Evolutionary conservation across 2,888 invertebrate species (phyloP).

Genomic region (Parnassius orleans): DNA sequence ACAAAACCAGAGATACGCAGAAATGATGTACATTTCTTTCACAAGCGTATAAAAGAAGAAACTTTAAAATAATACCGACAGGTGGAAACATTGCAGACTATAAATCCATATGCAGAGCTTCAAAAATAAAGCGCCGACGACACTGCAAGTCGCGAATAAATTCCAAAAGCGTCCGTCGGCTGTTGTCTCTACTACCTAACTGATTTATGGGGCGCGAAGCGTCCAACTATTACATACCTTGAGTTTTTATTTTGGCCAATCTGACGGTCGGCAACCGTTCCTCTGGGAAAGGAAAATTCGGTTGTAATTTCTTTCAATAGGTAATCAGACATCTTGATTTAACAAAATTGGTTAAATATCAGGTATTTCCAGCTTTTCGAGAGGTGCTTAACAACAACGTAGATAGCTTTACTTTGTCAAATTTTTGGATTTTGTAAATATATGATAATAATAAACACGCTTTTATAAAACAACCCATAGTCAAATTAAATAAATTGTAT

Average conservation of each 20-base stretch:
- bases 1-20: slow-evolving; percentile 4
- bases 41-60: slow-evolving; percentile 21
- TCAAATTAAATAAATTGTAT: too few species aligned
- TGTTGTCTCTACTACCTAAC: slow-evolving; percentile 44
- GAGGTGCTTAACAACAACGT: too few species aligned
- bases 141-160: slow-evolving; percentile 60
- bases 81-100: slow-evolving; percentile 25
- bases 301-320: slow-evolving; percentile 48
- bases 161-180: slow-evolving; percentile 67
- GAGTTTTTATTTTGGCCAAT: slow-evolving; percentile 61
- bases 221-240: slow-evolving; percentile 63
- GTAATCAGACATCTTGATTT: slow-evolving; percentile 29
- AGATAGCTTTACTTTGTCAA: too few species aligned
- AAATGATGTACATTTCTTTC: slow-evolving; percentile 19
- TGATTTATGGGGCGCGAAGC: slow-evolving; percentile 74
- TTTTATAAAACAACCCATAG: too few species aligned
- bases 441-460: too few species aligned
- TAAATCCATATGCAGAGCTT: slow-evolving; percentile 30
- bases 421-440: too few species aligned
- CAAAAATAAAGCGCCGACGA: slow-evolving; percentile 44
- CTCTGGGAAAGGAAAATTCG: slow-evolving; percentile 52
- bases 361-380: too few species aligned
- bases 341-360: slow-evolving; percentile 8
- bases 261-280: slow-evolving; percentile 36
- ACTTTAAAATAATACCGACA: slow-evolving; percentile 27